Conservation (phyloP, 2,797 vertebrate genomes). For the Falco cherrug region DNA sequence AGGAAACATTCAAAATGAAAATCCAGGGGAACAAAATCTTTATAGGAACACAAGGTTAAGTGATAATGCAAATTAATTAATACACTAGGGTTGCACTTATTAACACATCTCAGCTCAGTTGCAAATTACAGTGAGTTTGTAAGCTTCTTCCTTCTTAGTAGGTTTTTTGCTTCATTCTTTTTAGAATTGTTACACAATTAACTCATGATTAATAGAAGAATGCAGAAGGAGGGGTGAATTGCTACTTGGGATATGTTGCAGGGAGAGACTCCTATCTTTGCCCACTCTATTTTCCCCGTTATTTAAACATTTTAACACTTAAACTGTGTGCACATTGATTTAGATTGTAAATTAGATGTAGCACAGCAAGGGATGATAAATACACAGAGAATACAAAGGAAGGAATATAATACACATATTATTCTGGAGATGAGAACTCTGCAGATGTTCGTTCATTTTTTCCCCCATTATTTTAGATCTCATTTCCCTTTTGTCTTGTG, state of each 20-base stretch:
- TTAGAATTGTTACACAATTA: background rate
- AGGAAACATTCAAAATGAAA: conserved; percentile 24
- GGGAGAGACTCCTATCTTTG: background rate
- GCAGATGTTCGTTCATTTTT: conserved; percentile 16
- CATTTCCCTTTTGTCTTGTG: conserved; percentile 5
- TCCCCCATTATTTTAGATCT: background rate
- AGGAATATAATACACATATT: conserved; percentile 31
- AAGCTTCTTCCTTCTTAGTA: background rate
- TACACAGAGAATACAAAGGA: conserved; percentile 22
- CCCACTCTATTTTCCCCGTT: background rate
- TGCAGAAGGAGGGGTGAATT: background rate
- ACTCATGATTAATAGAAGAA: background rate
- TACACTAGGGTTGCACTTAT: background rate
- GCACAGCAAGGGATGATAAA: conserved; percentile 24
- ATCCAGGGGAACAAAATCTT: conserved; percentile 11
- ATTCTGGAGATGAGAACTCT: conserved; percentile 49
- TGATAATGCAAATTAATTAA: conserved; percentile 46
- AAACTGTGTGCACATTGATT: background rate
- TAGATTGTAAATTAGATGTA: conserved; percentile 35
- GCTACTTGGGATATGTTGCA: background rate
- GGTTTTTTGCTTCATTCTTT: conserved; percentile 2
- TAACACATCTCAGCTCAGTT: conserved; percentile 3
- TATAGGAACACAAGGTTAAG: background rate
- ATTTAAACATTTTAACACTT: conserved; percentile 13
- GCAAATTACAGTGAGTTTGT: background rate